Evolutionary conservation across 2,797 vertebrate species (phyloP), one percentile per base, ranked within the genome.

Genomic region (Onychomys torridus): DNA sequence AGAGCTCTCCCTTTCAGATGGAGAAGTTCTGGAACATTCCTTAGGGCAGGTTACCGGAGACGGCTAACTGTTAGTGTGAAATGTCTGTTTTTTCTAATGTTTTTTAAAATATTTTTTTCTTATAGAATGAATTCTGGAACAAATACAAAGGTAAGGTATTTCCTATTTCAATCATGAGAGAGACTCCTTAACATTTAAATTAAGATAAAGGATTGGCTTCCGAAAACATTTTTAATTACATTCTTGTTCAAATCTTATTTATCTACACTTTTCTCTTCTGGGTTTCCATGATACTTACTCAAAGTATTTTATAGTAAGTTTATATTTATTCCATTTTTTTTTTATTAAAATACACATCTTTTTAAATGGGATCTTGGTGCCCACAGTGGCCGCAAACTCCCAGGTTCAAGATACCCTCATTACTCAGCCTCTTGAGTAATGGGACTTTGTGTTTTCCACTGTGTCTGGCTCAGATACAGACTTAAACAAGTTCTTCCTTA

Each of bases 61-160:
- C 19, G 2, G 16, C 16, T 77, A n/a, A 46, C 29, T 32, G 1
- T 12, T 37, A 16, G 21, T 46, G 14, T 75, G 34, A 91, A 92
- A 84, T 86, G 9, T 93, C 43, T 76, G 46, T 5, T 71, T 40
- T 81, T 37, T 13, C 76, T 92, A 92, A 97, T 83, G 78, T 37
- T 49, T 43, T 90, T 79, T 37, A 97, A 96, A 92, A 84, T 85
- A 52, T n/a, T 57, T 82, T 96, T 93, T 95, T 79, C 91, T 95
- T 91, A 93, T 98, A 99, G 99, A 86, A 98, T 40, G 98, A 99
- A 95, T 99, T 99, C 98, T 99, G 99, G 99, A 98, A 98, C 94
- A 32, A 73, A 97, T 99, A 99, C 40, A 0, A 97, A 59, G 99
- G 99, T 99, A 98, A 99, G 99, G 94, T 17, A 16, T 34, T 94